A percentile compares a stretch with the other conserved stretches of the same genome.
These are phyloP conservation scores for Drosophila borborema DNA, from an alignment of 2,888 invertebrate genomes.

Conservation along the genomic window DNA sequence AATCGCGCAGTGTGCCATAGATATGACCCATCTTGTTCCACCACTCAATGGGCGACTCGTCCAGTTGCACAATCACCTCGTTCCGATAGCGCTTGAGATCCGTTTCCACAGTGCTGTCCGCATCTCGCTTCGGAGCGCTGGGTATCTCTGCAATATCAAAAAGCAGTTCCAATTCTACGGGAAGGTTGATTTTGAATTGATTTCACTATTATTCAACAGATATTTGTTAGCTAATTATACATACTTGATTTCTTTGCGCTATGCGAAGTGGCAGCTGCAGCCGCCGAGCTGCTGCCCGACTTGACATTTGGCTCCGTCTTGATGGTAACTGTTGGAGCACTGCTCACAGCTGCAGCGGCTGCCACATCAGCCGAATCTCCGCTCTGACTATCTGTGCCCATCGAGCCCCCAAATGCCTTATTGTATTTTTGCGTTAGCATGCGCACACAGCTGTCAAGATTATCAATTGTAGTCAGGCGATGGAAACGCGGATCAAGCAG, in stretches of 20 bases:
- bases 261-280: constrained; percentile 3
- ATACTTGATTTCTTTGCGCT: constrained; percentile 67
- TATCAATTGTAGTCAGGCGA: constrained; percentile 78
- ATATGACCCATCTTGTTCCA: constrained; percentile 82
- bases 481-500: constrained; percentile 84
- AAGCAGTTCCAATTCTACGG: constrained; percentile 81
- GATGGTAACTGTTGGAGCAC: constrained; percentile 45
- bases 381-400: constrained; percentile 35
- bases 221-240: constrained; percentile 15
- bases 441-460: constrained; percentile 68
- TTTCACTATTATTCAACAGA: background rate
- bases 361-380: constrained; percentile 50
- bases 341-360: constrained; percentile 42
- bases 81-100: constrained; percentile 82
- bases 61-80: constrained; percentile 81
- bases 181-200: constrained; percentile 6
- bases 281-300: constrained; percentile 4
- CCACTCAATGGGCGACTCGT: constrained; percentile 84
- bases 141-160: constrained; percentile 78
- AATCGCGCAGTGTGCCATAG: constrained; percentile 77
- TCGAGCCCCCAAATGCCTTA: constrained; percentile 58
- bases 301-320: constrained; percentile 66
- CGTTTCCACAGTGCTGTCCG: constrained; percentile 76
- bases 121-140: constrained; percentile 49
- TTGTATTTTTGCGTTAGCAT: constrained; percentile 76